Conservation (phyloP, 2,888 invertebrate genomes). For the Ormyrus pomaceus region DNA sequence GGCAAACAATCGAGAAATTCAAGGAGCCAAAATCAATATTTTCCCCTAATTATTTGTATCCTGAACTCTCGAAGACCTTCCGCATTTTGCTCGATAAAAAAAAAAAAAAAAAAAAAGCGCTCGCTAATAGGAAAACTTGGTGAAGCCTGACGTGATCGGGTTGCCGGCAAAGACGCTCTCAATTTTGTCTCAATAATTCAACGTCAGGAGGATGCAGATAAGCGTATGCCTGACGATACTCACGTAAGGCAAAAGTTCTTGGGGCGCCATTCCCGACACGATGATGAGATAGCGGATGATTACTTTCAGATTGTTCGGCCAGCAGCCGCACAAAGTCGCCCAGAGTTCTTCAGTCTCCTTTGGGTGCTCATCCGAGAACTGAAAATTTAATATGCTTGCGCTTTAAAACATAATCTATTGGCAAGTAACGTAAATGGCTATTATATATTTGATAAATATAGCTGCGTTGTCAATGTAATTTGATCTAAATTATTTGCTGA, state of each 20-base stretch:
- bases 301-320: constrained; percentile 98
- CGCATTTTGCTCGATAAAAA: too few relatives aligned
- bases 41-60: too few relatives aligned
- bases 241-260: constrained; percentile 93
- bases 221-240: constrained; percentile 73
- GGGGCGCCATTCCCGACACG: constrained; percentile 97
- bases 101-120: too few relatives aligned
- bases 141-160: too few relatives aligned
- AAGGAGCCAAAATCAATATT: too few relatives aligned
- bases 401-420: too few relatives aligned
- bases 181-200: constrained; percentile 19
- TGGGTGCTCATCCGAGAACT: constrained; percentile 97
- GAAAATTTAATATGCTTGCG: constrained; percentile 42
- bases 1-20: too few relatives aligned
- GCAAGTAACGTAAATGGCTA: too few relatives aligned
- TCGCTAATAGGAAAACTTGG: constrained; percentile 10
- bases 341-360: constrained; percentile 97
- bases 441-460: too few relatives aligned
- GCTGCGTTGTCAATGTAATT: too few relatives aligned
- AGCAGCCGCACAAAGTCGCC: constrained; percentile 96
- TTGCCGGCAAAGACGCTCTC: not conserved
- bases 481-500: too few relatives aligned
- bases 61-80: too few relatives aligned
- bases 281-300: constrained; percentile 97
- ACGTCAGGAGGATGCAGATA: not conserved